Percentiles rank a stretch among this genome's conserved stretches.
phyloP scores from a whole-genome alignment of 2,888 invertebrate genomes.

The Selenia dentaria region DNA sequence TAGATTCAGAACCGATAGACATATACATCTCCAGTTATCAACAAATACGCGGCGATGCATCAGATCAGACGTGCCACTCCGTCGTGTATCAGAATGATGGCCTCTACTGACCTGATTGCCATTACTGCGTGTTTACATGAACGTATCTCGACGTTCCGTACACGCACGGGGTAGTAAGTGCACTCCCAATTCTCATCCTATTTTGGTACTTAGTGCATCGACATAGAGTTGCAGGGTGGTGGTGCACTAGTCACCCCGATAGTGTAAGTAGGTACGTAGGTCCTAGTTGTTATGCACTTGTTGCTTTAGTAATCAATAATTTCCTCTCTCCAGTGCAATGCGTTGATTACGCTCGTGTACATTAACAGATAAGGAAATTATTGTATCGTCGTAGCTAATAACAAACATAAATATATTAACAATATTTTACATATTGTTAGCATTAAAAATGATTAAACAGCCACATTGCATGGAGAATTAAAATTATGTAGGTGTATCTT shows the following conservation, averaged over 20 bases:
- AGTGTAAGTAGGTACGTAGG: background rate
- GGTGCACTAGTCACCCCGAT: background rate
- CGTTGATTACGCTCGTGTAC: slow-evolving; percentile 13
- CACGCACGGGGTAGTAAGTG: slow-evolving; percentile 3
- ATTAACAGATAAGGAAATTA: slow-evolving; percentile 11
- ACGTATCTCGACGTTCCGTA: slow-evolving; percentile 6
- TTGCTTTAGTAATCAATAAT: slow-evolving; percentile 14
- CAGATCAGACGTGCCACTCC: slow-evolving; percentile 8
- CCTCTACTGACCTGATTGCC: slow-evolving; percentile 12
- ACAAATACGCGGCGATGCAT: slow-evolving; percentile 10
- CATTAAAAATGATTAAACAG: too few species aligned
- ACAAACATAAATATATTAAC: background rate
- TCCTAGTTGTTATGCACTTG: slow-evolving; percentile 8
- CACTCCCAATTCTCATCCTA: slow-evolving; percentile 1
- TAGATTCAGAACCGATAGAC: too few species aligned
- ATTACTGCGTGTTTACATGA: slow-evolving; percentile 20
- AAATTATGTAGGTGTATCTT: too few species aligned
- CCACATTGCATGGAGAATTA: too few species aligned
- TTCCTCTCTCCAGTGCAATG: slow-evolving; percentile 18
- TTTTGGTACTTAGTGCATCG: slow-evolving; percentile 11
- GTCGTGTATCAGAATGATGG: slow-evolving; percentile 12
- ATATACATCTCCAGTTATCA: background rate
- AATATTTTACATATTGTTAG: too few species aligned
- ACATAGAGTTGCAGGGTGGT: slow-evolving; percentile 5
- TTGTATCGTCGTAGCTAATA: slow-evolving; percentile 1